Percentiles rank a stretch among this genome's conserved stretches.
Conservation (phyloP, 2,888 invertebrate genomes). For the Craniophora ligustri region DNA sequence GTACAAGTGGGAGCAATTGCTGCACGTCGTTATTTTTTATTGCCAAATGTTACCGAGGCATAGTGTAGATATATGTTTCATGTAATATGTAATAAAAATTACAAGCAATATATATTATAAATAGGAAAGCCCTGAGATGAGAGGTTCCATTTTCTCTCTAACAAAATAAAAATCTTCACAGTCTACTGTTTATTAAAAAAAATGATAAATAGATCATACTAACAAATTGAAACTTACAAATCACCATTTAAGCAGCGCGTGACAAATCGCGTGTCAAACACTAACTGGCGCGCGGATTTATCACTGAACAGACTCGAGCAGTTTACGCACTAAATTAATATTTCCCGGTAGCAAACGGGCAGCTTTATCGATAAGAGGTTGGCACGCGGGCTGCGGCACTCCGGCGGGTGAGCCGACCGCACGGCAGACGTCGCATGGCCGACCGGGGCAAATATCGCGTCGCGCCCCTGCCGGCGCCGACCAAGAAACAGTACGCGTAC, state of each 20-base stretch:
- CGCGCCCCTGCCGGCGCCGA: conserved; percentile 84
- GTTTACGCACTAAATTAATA: conserved; percentile 55
- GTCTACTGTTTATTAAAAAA: no score
- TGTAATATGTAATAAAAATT: no score
- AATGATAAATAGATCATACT: not conserved
- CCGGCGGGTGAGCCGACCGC: conserved; percentile 55
- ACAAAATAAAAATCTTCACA: no score
- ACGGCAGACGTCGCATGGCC: conserved; percentile 87
- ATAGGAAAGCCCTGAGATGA: no score
- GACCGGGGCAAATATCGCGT: conserved; percentile 85
- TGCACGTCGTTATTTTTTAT: not conserved
- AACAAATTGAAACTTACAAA: conserved; percentile 1
- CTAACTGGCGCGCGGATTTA: conserved; percentile 48
- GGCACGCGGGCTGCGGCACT: conserved; percentile 66
- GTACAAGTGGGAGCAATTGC: not conserved
- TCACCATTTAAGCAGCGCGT: conserved; percentile 27
- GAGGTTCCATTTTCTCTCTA: no score
- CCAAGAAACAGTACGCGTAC: conserved; percentile 85
- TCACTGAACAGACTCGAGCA: conserved; percentile 51
- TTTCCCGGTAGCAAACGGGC: conserved; percentile 55
- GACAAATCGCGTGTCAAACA: conserved; percentile 50
- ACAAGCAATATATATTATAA: no score
- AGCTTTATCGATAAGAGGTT: conserved; percentile 66
- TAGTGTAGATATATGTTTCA: no score
- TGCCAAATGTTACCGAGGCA: no score